Base-by-base conservation (phyloP, 2,797 vertebrate species). In the Gymnodraco acuticeps region DNA sequence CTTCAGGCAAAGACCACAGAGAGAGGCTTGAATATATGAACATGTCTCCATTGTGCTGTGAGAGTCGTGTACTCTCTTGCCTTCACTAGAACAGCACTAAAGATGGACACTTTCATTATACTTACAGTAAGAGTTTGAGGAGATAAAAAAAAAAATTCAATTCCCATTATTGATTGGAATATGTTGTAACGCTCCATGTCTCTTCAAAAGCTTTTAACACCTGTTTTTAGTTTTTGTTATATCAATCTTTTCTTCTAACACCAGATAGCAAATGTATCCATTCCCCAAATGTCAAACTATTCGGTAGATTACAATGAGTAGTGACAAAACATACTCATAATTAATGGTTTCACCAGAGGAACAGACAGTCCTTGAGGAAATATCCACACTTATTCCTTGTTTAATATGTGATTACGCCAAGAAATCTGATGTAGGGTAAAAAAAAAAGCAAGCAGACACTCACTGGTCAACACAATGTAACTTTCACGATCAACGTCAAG, bases 401-500 rank as follows among this genome's bases (percentile, higher is more conserved):
- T 59, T 27, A 45, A 64, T 5, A 63, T 9, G 14, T 20, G 13
- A 54, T 66, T 63, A 38, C 70, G 70, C 48, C 10, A 31, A 38
- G 60, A 68, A 65, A 16, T 54, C 48, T 10, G 48, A 64, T 13
- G 23, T 15, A 9, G 20, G 73, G 53, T 27, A 62, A 59, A 70
- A 59, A 55, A 70, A 67, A 62, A 45, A 38, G 70, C 54, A 65
- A 55, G 17, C 52, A 64, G 78, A 66, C 10, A 10, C 53, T 59
- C 53, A 62, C 54, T 1, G 52, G 38, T 82, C 59, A 62, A 69
- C 64, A 55, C 52, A 53, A 71, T 9, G 20, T 10, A 31, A 60
- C 65, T 61, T 70, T 71, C 56, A 75, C 66, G 31, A 70, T 82
- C 66, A 65, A 78, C 43, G 53, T 64, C 66, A 80, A 73, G 70